Percentiles rank a stretch among this genome's conserved stretches.
Conservation (phyloP, 2,888 invertebrate genomes). For the Alloplasta piceator region DNA sequence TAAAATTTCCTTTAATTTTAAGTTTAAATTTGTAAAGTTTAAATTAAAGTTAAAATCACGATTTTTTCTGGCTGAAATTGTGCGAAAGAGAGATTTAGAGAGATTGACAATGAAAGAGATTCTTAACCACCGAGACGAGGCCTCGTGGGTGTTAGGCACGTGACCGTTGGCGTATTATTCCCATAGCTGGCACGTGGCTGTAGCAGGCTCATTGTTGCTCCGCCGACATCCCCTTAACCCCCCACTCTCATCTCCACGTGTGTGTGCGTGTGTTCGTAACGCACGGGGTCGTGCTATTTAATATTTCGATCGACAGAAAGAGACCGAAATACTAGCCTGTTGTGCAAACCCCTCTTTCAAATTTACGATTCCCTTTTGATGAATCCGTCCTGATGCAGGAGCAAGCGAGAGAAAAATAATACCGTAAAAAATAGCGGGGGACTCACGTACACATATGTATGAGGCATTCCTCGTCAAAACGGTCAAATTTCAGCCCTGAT, state of each 20-base stretch:
- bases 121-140: constrained; percentile 52
- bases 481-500: too few relatives aligned
- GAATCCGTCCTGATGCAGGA: constrained; percentile 68
- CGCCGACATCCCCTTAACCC: constrained; percentile 45
- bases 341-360: constrained; percentile 35
- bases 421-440: constrained; percentile 26
- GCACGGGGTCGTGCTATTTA: constrained; percentile 72
- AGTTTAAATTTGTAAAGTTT: too few relatives aligned
- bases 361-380: constrained; percentile 72
- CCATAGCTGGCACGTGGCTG: constrained; percentile 77
- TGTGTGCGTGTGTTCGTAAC: constrained; percentile 1
- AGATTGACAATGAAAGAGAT: constrained; percentile 10
- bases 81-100: neutral
- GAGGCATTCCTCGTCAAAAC: too few relatives aligned
- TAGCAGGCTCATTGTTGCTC: constrained; percentile 64
- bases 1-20: too few relatives aligned
- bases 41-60: too few relatives aligned
- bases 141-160: constrained; percentile 75
- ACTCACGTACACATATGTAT: constrained; percentile 8
- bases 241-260: constrained; percentile 36
- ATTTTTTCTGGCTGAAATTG: constrained; percentile 34
- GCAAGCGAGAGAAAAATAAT: neutral
- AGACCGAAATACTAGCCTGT: constrained; percentile 49
- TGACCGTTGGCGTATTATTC: constrained; percentile 77
- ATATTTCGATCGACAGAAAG: constrained; percentile 76